Evolutionary conservation across 2,888 invertebrate genomes (phyloP).

Genomic region (Dolichomitus sp.): DNA sequence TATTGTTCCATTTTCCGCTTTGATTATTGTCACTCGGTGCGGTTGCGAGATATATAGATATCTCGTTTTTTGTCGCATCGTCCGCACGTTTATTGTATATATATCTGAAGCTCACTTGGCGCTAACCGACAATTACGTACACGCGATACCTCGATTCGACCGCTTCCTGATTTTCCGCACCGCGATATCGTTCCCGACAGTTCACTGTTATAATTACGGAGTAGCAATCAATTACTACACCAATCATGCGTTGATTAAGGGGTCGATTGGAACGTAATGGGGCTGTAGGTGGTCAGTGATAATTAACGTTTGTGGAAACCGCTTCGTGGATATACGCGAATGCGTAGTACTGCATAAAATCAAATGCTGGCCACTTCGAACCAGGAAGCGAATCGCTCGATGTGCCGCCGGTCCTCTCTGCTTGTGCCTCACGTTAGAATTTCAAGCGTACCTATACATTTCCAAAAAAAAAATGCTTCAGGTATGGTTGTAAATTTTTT

Average conservation of each 20-base stretch:
- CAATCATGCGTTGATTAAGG: conserved; percentile 86
- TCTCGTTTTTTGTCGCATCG: conserved; percentile 20
- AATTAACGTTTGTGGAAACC: conserved; percentile 85
- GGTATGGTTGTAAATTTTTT: neutral
- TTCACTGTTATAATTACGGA: conserved; percentile 86
- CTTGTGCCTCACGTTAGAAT: conserved; percentile 25
- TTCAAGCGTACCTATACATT: neutral
- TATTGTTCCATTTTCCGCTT: conserved; percentile 2
- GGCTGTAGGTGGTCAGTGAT: conserved; percentile 85
- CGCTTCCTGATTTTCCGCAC: conserved; percentile 74
- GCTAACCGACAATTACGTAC: conserved; percentile 65
- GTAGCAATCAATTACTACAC: conserved; percentile 86
- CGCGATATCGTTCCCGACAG: conserved; percentile 77
- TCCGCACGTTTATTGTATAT: conserved; percentile 16
- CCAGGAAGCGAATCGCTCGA: conserved; percentile 83
- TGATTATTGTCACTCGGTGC: conserved; percentile 34
- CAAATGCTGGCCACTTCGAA: conserved; percentile 80
- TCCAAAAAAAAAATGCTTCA: neutral
- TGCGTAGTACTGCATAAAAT: conserved; percentile 84
- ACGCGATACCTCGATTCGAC: conserved; percentile 69
- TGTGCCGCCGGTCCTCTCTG: conserved; percentile 66
- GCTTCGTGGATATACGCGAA: conserved; percentile 69
- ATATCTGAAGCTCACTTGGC: conserved; percentile 7
- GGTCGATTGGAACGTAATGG: conserved; percentile 86
- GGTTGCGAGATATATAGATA: conserved; percentile 10